Percentiles rank a stretch among this genome's conserved stretches.
Conservation (phyloP, 2,113 vertebrate genomes). For the Calyptomena viridis region DNA sequence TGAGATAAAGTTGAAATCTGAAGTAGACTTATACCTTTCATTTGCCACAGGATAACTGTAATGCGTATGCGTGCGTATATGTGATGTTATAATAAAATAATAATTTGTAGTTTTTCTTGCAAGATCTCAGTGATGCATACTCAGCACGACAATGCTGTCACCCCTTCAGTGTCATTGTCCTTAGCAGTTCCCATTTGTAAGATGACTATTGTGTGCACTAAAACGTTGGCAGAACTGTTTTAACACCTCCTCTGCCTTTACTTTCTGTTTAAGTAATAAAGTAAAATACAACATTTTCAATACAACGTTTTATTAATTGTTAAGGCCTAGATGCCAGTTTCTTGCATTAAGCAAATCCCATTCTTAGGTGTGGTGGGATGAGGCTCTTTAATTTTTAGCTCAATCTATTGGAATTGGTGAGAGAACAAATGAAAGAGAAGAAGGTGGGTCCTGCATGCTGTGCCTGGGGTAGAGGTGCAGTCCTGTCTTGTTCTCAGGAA, state of each 20-base stretch:
- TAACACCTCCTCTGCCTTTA: neutral
- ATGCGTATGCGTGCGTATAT: fast-evolving
- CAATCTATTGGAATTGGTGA: neutral
- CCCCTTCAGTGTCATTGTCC: neutral
- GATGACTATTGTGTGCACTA: neutral
- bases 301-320: neutral
- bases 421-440: neutral
- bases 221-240: neutral
- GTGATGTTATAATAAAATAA: neutral
- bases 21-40: neutral
- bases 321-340: neutral
- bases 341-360: neutral
- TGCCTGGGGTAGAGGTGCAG: neutral
- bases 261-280: neutral
- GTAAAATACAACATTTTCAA: neutral
- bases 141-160: neutral
- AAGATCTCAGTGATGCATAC: neutral
- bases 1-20: neutral
- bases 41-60: neutral
- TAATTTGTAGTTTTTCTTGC: neutral
- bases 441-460: neutral
- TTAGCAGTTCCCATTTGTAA: neutral
- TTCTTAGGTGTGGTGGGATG: neutral
- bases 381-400: neutral
- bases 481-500: neutral